Base-by-base conservation (phyloP, 2,797 vertebrate genomes). In the Danio choprae region DNA sequence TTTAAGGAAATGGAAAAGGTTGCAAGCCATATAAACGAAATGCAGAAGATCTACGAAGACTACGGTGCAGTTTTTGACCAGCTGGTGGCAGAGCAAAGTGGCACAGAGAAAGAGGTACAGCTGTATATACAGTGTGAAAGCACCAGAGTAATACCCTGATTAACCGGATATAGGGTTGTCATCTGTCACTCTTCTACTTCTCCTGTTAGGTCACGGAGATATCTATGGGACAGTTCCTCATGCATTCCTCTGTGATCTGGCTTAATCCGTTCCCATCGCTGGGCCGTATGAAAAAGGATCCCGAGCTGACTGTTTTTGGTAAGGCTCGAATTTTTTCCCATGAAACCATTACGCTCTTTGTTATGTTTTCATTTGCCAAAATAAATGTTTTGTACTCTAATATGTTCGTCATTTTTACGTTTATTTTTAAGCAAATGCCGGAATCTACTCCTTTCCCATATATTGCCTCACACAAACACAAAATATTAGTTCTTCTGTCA, bases 21-120 rank as follows among this genome's bases (percentile, higher is more conserved):
- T 72, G 98, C 97, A 44, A 98, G 96, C 87, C 97, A 99, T 89
- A 99, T 99, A 89, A 99, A 99, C 0, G 97, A 99, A 92, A 99
- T 99, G 98, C 98, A 99, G 93, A 99, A 99, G 93, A 96, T 99
- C 87, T 97, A 99, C 7, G 98, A 98, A 91, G 97, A 98, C 87
- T 99, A 97, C 1, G 97, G 98, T 83, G 89, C 95, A 0, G 97
- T 99, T 84, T 99, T 99, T 81, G 97, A 99, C 89, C 97, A 97
- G 89, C 93, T 99, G 0, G 96, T 98, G 7, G 94, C 96, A 0
- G 97, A 99, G 88, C 97, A 99, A 90, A 96, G 90, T 0, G 95
- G 96, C 76, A 90, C 92, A 0, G 93, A 98, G 83, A 97, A 95
- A 89, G 98, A 99, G 96, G 98, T 98, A 77, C 12, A 13, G 36